Evolutionary conservation across 2,888 invertebrate species (phyloP), one percentile per base, ranked within the genome.

Genomic region (Homarus gammarus): DNA sequence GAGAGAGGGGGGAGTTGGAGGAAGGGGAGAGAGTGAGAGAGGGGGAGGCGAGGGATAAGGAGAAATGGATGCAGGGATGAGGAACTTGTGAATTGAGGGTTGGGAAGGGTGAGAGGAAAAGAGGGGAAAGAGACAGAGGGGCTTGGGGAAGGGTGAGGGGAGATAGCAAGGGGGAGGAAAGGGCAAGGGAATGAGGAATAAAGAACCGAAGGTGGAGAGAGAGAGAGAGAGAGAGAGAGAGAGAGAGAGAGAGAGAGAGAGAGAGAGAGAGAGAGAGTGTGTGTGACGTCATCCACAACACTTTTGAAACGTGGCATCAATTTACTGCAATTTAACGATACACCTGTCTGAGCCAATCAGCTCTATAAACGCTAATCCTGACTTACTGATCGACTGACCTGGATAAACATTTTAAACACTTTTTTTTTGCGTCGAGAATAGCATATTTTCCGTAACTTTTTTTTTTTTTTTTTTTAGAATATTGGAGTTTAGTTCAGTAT

Each of bases 151-250:
- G 81, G 61, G 64, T 36, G 81, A 44, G 56, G 31, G 79, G 51
- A 31, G 56, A 51, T n/a, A 33, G 31, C 33, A 79, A 51, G 27
- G 56, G 33, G 56, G 40, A 51, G 51, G 44, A 82, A 68, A 44
- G 70, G n/a, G 79, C 81, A 38, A 64, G 81, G 44, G 38, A 81
- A 36, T 27, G 81, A 81, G 64, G 31, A 64, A n/a, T n/a, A n/a
- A n/a, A n/a, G n/a, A n/a, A n/a, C n/a, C n/a, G n/a, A n/a, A n/a
- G n/a, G n/a, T n/a, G n/a, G n/a, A 81, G 81, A 61, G 61, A 64
- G 81, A 36, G 27, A 64, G 33, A 68, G 68, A 68, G 68, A 68
- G 68, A 49, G 49, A 49, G 49, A 68, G 68, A 68, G 68, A 22
- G 33, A 68, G 33, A 68, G 27, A 68, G 49, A n/a, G n/a, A n/a